Conservation (phyloP, 2,113 vertebrate genomes). For the Pyrgilauda ruficollis region DNA sequence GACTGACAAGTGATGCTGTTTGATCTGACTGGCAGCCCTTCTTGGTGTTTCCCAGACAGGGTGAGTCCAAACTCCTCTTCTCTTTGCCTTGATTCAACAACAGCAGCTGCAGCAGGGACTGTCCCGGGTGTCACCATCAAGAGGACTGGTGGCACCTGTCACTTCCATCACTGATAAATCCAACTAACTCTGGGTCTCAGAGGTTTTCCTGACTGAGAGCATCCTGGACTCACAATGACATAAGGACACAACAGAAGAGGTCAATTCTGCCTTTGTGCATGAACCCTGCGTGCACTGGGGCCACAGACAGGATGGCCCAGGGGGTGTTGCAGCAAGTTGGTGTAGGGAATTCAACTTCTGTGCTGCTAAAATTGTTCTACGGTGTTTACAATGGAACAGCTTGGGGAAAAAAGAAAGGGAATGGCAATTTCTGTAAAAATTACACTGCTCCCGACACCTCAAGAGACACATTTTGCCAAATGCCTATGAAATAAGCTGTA, state of each 20-base stretch:
- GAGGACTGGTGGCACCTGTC: rapidly evolving
- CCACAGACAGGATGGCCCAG: background rate
- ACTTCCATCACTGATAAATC: background rate
- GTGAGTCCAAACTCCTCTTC: background rate
- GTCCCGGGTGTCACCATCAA: too few species aligned
- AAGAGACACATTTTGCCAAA: background rate
- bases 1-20: background rate
- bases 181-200: rapidly evolving
- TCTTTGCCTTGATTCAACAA: rapidly evolving
- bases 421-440: background rate
- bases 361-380: background rate
- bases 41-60: background rate
- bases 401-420: background rate
- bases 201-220: background rate
- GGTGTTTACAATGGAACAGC: background rate
- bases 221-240: background rate
- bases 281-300: background rate
- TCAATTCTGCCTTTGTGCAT: background rate
- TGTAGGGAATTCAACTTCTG: background rate
- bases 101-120: background rate
- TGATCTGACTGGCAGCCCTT: background rate
- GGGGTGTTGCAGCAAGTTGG: background rate
- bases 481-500: background rate
- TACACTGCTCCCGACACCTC: background rate
- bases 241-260: background rate